These are phyloP conservation scores for Anguilla megastoma DNA, from an alignment of 2,797 vertebrate species.

Conservation along the genomic window DNA sequence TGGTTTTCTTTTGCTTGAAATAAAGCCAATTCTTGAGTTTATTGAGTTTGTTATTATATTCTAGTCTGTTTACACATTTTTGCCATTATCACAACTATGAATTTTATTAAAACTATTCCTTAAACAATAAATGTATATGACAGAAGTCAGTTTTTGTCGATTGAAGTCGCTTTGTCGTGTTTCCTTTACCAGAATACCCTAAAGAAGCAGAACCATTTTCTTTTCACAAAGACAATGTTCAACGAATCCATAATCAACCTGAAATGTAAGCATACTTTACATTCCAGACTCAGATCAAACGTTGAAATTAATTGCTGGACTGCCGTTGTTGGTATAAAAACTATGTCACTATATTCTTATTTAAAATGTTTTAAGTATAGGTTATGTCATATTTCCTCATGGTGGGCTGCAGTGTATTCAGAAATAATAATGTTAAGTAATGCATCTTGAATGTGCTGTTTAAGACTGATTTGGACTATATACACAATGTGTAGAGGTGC, in stretches of 20 bases:
- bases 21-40: background rate
- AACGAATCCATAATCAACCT: conserved; percentile 56
- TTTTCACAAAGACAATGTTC: conserved; percentile 69
- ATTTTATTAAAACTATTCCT: too few species aligned
- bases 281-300: background rate
- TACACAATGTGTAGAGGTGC: background rate
- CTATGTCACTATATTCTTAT: background rate
- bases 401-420: background rate
- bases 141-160: too few species aligned
- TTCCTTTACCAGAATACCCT: conserved; percentile 54
- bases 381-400: background rate
- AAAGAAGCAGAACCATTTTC: conserved; percentile 41
- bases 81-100: too few species aligned
- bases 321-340: background rate
- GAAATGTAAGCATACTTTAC: conserved; percentile 55
- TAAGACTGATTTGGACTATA: background rate
- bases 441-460: background rate
- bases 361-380: background rate
- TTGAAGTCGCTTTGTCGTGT: background rate
- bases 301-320: background rate
- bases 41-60: background rate
- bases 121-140: too few species aligned
- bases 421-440: background rate
- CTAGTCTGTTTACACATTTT: background rate
- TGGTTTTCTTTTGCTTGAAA: background rate